Evolutionary conservation across 1,140 invertebrate genomes (phyloP), one percentile per base, ranked within the genome.

Genomic region (Bombus haemorrhoidalis): DNA sequence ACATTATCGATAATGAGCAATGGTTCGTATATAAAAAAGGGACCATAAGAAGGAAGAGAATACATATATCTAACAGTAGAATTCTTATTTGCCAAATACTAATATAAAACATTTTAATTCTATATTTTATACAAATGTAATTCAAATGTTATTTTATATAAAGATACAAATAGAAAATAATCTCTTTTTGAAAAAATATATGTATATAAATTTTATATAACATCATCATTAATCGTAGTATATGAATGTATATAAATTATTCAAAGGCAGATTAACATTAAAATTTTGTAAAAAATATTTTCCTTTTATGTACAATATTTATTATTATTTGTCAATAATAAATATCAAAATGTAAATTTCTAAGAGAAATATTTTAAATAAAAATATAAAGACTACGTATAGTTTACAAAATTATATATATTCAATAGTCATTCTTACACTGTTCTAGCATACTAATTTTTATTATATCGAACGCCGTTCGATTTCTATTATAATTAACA

Each of bases 341-440:
- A 78, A 83, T 78, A 43, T 32, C 41, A 69, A 32, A 68, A 34
- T 57, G 9, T 75, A 22, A 9, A 69, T 43, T 4, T 69, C 13
- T 10, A 69, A 28, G 37, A 57, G 15, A 59, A n/a, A 59, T 28
- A 13, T 57, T 83, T 53, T 10, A 62, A 41, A 77, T 39, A 66
- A 32, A 10, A 78, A 43, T 41, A 37, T 34, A 32, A 32, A 9
- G 43, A 28, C 32, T 78, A 64, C 15, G 69, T 47, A 78, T 28
- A 69, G 43, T 22, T 41, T 83, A 68, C 13, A 85, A 85, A 81
- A 25, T 53, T 43, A 34, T 43, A 13, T 80, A 43, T 68, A n/a
- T 53, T 53, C 57, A 41, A 59, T 72, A 39, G 28, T 41, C 57
- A 69, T 39, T 53, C 39, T 15, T 32, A 37, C 39, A 25, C 8